Evolutionary conservation across 2,113 vertebrate species (phyloP), one percentile per base, ranked within the genome.

Genomic region (Malurus melanocephalus): DNA sequence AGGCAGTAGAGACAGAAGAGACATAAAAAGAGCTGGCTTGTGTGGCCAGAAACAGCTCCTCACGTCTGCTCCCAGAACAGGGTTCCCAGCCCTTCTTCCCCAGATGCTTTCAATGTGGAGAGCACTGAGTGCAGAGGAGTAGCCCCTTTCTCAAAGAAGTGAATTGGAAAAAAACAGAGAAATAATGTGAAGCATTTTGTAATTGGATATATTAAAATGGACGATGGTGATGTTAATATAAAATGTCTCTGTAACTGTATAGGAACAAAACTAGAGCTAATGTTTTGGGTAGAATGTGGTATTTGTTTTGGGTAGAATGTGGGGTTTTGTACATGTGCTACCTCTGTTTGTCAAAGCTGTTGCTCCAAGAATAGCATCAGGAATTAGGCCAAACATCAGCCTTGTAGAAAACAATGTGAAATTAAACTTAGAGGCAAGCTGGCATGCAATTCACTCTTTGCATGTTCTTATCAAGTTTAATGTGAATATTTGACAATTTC

Each of bases 361-460:
- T 85, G 10, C 35, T 68, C 24, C 81, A 80, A 61, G 49, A 80
- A 57, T 33, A 67, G 61, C 66, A 61, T 56, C 51, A 66, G 73
- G 38, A 85, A 92, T 87, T 87, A 92, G 55, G 61, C 35, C 59
- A 92, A 73, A 62, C 26, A 20, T 80, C n/a, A 76, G n/a, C 73
- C 52, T 62, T 73, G 20, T 6, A 43, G 84, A 80, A 85, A 40
- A 87, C 16, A 56, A 57, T 38, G 40, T 38, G 10, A 90, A 91
- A 77, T 85, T 67, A 90, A 86, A 72, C 21, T 4, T 11, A 51
- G 55, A 56, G 62, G 53, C 33, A 89, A 69, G 42, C 38, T 76
- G 59, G 42, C 65, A 27, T 6, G 14, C 45, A 48, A 5, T 83
- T 89, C 67, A 80, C 33, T 53, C 46, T 79, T 87, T 79, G 38